phyloP scores from a whole-genome alignment of 2,797 vertebrate species.

The Octomys mimax region DNA sequence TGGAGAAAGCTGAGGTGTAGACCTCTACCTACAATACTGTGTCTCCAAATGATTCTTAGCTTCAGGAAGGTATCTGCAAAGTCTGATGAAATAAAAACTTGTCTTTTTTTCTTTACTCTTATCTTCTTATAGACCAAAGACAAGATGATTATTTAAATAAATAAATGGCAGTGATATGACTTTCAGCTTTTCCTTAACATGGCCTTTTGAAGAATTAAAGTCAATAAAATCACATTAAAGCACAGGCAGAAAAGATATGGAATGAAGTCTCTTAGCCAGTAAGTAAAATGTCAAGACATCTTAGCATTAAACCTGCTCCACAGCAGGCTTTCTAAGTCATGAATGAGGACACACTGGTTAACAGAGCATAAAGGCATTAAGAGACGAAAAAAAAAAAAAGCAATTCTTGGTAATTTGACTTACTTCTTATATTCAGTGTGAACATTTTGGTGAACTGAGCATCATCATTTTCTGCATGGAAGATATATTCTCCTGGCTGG shows the following conservation, averaged over 20 bases:
- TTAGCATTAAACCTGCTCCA: background rate
- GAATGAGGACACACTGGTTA: conserved; percentile 33
- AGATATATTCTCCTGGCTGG: conserved; percentile 92
- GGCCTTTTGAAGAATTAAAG: background rate
- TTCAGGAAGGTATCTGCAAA: conserved; percentile 18
- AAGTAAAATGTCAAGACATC: background rate
- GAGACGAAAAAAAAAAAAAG: background rate
- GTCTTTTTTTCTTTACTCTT: background rate
- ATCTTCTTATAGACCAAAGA: background rate
- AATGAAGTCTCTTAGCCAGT: background rate
- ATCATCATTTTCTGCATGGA: conserved; percentile 92
- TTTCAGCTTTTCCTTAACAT: background rate
- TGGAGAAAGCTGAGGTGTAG: background rate
- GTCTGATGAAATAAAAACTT: background rate
- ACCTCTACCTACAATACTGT: background rate
- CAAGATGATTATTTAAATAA: conserved; percentile 1
- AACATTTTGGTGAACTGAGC: conserved; percentile 88
- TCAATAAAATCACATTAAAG: background rate
- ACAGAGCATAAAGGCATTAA: background rate
- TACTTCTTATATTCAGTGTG: conserved; percentile 93
- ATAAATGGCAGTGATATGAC: background rate
- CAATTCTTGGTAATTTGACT: conserved; percentile 82
- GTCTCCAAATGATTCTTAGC: background rate
- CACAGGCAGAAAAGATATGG: background rate
- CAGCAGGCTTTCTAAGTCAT: background rate